Evolutionary conservation across 2,888 invertebrate species (phyloP), one percentile per base, ranked within the genome.

Genomic region (Leucoma salicis): DNA sequence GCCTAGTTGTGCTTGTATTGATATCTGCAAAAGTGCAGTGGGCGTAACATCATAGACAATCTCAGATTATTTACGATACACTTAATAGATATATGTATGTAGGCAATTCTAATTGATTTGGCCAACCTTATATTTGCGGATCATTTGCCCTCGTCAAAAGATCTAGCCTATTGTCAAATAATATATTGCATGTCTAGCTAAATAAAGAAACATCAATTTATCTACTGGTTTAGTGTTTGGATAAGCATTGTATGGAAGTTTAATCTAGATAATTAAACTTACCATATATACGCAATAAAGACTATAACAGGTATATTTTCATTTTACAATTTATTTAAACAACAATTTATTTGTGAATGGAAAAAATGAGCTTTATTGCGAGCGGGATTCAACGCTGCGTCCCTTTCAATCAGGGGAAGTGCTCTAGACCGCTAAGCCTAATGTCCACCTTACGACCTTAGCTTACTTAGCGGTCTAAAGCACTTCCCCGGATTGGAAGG

Each of bases 101-200:
- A 72, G n/a, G 7, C 72, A 72, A 74, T 68, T 47, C 66, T 75
- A 74, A 81, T 82, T 79, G 77, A 82, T 77, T 74, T 73, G 74
- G 73, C 71, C 66, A 73, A 70, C 67, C 67, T 69, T 61, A 66
- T 60, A 66, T 77, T 76, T 63, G 75, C 72, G 76, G 72, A 53
- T 69, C 72, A 83, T 83, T 84, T 77, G 67, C 63, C 64, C 63
- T 64, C 64, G 70, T 81, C 78, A 82, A 80, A 79, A 68, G 68
- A 70, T 71, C 65, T n/a, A n/a, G 77, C 29, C 38, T 43, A 42
- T 44, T 49, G 47, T 42, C 13, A 27, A 42, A 49, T 35, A 27
- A 61, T 35, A 40, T 62, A 61, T 65, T 65, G 67, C 62, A 63
- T 48, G 52, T 60, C 56, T 50, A 58, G 46, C 38, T 35, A 53